These are phyloP conservation scores for Oryzias celebensis DNA, from an alignment of 2,113 vertebrate species.

Conservation along the genomic window DNA sequence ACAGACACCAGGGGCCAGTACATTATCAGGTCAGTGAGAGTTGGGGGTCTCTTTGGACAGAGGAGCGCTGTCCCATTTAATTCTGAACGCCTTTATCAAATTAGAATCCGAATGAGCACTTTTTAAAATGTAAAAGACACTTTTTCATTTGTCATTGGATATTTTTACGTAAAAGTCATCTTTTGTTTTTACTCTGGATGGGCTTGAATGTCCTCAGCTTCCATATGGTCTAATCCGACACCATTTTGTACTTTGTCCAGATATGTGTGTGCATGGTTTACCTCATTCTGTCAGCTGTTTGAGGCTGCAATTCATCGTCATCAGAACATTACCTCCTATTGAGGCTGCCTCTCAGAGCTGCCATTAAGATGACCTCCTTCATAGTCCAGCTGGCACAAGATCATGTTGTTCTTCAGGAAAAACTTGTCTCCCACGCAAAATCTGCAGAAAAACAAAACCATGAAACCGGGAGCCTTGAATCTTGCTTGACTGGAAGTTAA, in stretches of 20 bases:
- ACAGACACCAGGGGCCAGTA: too few relatives aligned
- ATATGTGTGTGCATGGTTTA: slow-evolving; percentile 36
- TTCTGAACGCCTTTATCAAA: too few relatives aligned
- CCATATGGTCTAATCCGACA: slow-evolving; percentile 35
- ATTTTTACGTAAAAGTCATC: not conserved
- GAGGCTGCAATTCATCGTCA: slow-evolving; percentile 24
- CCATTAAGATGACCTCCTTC: slow-evolving; percentile 96
- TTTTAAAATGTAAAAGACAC: not conserved
- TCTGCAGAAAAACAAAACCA: slow-evolving; percentile 74
- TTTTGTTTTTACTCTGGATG: not conserved
- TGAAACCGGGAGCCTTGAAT: slow-evolving; percentile 34
- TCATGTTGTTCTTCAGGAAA: slow-evolving; percentile 99
- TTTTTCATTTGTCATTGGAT: not conserved
- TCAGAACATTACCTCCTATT: slow-evolving; percentile 76
- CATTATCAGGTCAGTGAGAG: too few relatives aligned
- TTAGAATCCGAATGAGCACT: too few relatives aligned
- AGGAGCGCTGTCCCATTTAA: too few relatives aligned
- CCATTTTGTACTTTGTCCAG: slow-evolving; percentile 24
- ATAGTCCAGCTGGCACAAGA: slow-evolving; percentile 99
- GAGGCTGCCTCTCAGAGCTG: slow-evolving; percentile 89
- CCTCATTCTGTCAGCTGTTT: slow-evolving; percentile 49
- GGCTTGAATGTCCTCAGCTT: slow-evolving; percentile 1
- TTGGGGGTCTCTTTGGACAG: too few relatives aligned
- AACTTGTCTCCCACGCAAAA: slow-evolving; percentile 99
- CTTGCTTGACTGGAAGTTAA: slow-evolving; percentile 36